phyloP scores from a whole-genome alignment of 2,888 invertebrate genomes.

The Papilio gigon region DNA sequence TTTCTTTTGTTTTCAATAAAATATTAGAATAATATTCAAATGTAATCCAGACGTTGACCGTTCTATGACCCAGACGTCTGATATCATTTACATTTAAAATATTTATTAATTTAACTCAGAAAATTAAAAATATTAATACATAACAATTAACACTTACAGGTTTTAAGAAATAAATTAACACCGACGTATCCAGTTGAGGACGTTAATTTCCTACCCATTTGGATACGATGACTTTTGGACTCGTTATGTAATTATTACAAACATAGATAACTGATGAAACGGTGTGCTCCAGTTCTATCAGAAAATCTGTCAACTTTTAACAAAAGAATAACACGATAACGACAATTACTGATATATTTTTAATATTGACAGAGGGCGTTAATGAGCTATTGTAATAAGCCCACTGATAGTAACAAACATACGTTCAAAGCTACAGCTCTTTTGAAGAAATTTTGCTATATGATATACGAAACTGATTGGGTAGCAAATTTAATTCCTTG shows the following conservation, averaged over 20 bases:
- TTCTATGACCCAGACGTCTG: not conserved
- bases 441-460: not conserved
- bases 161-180: conserved; percentile 44
- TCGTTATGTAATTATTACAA: too few species aligned
- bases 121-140: not conserved
- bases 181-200: too few species aligned
- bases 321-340: too few species aligned
- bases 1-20: not conserved
- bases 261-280: too few species aligned
- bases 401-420: not conserved
- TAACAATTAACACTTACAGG: conserved; percentile 12
- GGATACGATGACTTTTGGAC: too few species aligned
- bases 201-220: too few species aligned
- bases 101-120: not conserved
- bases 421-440: not conserved
- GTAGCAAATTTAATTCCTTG: not conserved
- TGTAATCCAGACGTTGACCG: not conserved
- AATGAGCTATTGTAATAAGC: too few species aligned
- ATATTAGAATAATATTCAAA: not conserved
- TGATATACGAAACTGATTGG: not conserved
- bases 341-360: too few species aligned
- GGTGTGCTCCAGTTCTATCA: too few species aligned
- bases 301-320: too few species aligned
- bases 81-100: not conserved
- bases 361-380: too few species aligned